Conservation (phyloP, 2,113 vertebrate species). For the Lepus timidus region DNA sequence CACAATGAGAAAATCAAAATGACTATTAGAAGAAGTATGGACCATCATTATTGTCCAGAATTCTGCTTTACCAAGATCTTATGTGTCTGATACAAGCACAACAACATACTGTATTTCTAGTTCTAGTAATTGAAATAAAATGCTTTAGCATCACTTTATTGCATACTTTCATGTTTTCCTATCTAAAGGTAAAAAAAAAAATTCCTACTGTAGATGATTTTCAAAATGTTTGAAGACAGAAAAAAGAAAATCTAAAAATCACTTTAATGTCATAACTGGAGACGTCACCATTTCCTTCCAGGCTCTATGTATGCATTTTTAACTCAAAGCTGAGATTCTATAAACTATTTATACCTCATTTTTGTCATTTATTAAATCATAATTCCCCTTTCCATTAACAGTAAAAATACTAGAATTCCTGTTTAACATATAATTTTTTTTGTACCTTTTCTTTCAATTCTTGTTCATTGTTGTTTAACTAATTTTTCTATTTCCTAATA, state of each 20-base stretch:
- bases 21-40: not conserved
- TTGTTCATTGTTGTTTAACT: not conserved
- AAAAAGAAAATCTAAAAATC: slow-evolving; percentile 11
- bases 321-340: not conserved
- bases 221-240: slow-evolving; percentile 11
- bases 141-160: not conserved
- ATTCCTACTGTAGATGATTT: not conserved
- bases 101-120: not conserved
- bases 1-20: slow-evolving; percentile 23
- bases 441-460: not conserved
- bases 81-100: not conserved
- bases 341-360: not conserved
- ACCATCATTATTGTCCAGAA: not conserved
- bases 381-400: not conserved
- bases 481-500: slow-evolving; percentile 23
- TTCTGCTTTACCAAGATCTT: not conserved
- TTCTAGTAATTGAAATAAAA: not conserved
- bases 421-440: not conserved
- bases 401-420: not conserved
- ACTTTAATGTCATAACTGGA: not conserved
- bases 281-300: not conserved
- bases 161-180: not conserved
- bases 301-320: not conserved
- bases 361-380: not conserved
- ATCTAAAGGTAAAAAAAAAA: not conserved